Percentiles rank a stretch among this genome's conserved stretches.
These are phyloP conservation scores for Coreius guichenoti DNA, from an alignment of 2,797 vertebrate genomes.

Conservation along the genomic window DNA sequence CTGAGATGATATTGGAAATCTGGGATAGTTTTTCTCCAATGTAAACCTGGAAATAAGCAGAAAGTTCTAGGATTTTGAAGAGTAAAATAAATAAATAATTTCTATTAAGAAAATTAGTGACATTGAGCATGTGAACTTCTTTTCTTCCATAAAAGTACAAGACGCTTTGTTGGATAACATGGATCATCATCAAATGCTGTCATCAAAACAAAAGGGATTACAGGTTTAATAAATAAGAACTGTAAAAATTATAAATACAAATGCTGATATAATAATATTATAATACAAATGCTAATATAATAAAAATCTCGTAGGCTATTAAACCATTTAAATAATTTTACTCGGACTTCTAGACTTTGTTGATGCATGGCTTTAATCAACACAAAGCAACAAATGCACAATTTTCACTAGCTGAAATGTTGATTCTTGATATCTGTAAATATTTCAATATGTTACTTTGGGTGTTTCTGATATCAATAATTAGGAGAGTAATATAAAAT, in stretches of 20 bases:
- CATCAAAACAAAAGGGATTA: neutral
- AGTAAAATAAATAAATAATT: neutral
- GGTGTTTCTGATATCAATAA: too few relatives aligned
- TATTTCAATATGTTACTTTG: too few relatives aligned
- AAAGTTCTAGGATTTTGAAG: neutral
- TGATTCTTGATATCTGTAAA: too few relatives aligned
- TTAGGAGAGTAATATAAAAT: too few relatives aligned
- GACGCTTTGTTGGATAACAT: neutral
- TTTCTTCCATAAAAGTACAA: neutral
- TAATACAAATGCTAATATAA: neutral
- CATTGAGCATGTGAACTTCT: neutral
- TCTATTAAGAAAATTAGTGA: neutral
- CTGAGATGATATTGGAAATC: neutral
- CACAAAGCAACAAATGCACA: neutral
- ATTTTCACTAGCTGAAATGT: too few relatives aligned
- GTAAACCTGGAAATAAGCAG: neutral
- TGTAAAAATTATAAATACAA: neutral
- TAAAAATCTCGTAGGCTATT: too few relatives aligned
- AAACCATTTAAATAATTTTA: neutral
- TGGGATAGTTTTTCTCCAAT: too few relatives aligned
- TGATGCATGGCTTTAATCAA: neutral
- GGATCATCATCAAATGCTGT: neutral
- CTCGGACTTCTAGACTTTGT: neutral
- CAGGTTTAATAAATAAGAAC: neutral
- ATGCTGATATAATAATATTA: neutral